phyloP scores from a whole-genome alignment of 2,888 invertebrate genomes.

The Caenorhabditis japonica region DNA sequence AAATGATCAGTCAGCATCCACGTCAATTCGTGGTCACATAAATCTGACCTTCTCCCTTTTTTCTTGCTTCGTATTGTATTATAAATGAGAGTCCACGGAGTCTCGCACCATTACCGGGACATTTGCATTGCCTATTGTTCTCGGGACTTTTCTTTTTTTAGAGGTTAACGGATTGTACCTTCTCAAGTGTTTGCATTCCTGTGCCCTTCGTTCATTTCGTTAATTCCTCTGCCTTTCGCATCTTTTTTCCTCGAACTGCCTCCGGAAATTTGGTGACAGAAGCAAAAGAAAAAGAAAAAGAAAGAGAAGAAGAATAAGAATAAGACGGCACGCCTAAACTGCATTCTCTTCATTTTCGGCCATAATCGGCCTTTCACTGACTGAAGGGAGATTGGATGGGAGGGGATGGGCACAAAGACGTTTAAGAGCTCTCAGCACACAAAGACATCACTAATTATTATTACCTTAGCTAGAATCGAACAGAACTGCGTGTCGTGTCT shows the following conservation, averaged over 20 bases:
- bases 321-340: no score
- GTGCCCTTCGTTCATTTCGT: no score
- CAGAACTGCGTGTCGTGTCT: conserved; percentile 34
- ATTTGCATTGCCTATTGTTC: conserved; percentile 47
- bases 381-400: conserved; percentile 2
- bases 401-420: conserved; percentile 36
- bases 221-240: conserved; percentile 9
- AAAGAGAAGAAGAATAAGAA: no score
- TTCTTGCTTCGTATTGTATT: conserved; percentile 46
- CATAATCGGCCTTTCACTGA: not conserved
- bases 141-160: conserved; percentile 37
- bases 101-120: conserved; percentile 25
- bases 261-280: conserved; percentile 40
- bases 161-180: conserved; percentile 47
- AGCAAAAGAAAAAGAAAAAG: conserved; percentile 11
- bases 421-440: conserved; percentile 49
- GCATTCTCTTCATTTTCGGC: no score
- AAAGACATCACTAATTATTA: conserved; percentile 54
- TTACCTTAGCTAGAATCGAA: conserved; percentile 43
- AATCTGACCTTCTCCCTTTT: conserved; percentile 47
- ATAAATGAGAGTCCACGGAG: conserved; percentile 20
- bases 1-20: conserved; percentile 21
- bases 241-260: conserved; percentile 41
- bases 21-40: conserved; percentile 2
- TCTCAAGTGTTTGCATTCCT: conserved; percentile 44